Evolutionary conservation across 1,140 invertebrate genomes (phyloP).

Genomic region (Papilio xuthus): DNA sequence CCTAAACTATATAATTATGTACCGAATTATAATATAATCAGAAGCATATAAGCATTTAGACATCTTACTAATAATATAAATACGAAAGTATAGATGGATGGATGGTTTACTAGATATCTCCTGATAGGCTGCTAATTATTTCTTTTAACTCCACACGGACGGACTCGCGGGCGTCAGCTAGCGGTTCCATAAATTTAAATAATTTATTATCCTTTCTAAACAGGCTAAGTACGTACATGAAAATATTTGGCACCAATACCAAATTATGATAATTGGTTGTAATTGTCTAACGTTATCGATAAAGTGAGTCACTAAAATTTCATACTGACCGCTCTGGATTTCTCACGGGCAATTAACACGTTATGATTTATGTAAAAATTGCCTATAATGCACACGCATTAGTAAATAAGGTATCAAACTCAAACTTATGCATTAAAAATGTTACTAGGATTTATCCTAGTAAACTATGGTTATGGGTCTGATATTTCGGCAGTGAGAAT

Average conservation of each 20-base stretch:
- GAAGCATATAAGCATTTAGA: too few species aligned
- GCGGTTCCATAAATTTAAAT: too few species aligned
- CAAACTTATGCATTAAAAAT: neutral
- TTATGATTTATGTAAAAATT: neutral
- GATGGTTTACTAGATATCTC: too few species aligned
- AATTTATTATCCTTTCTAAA: neutral
- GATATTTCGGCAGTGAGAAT: neutral
- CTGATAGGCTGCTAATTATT: too few species aligned
- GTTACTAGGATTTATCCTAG: too few species aligned
- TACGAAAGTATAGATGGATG: too few species aligned
- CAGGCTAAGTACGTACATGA: neutral
- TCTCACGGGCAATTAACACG: neutral
- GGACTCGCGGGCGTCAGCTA: too few species aligned
- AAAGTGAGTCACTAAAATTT: slow-evolving; percentile 10
- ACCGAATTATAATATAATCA: neutral
- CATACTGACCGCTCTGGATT: neutral
- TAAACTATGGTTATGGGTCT: too few species aligned
- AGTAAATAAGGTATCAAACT: neutral
- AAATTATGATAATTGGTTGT: neutral
- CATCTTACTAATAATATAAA: too few species aligned
- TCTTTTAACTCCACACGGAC: too few species aligned
- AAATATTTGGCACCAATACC: neutral
- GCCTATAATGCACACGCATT: neutral
- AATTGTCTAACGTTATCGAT: slow-evolving; percentile 2
- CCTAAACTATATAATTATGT: neutral